Percentiles rank a stretch among this genome's conserved stretches.
Conservation (phyloP, 2,888 invertebrate species). For the Aethes cnicana region DNA sequence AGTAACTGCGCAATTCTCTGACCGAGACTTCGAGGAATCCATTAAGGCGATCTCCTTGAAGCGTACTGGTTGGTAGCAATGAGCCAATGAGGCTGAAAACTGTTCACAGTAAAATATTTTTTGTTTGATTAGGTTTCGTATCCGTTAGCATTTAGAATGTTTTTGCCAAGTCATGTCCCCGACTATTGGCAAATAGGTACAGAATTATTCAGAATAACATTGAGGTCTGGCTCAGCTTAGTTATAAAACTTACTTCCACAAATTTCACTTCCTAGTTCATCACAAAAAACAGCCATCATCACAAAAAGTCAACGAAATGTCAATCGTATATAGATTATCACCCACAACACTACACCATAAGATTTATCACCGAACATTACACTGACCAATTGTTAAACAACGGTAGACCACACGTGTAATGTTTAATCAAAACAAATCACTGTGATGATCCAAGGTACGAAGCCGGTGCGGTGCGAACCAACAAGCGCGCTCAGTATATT, state of each 20-base stretch:
- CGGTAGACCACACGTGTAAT: constrained; percentile 44
- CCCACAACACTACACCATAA: constrained; percentile 24
- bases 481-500: constrained; percentile 46
- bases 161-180: too few species aligned
- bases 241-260: constrained; percentile 53
- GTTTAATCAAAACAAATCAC: constrained; percentile 54
- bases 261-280: constrained; percentile 36
- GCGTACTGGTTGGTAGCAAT: constrained; percentile 53
- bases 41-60: constrained; percentile 66
- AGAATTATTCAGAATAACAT: too few species aligned
- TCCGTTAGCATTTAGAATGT: too few species aligned
- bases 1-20: constrained; percentile 70
- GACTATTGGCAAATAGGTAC: too few species aligned
- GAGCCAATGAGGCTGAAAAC: constrained; percentile 39
- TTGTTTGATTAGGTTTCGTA: too few species aligned
- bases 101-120: constrained; percentile 26
- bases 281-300: constrained; percentile 52
- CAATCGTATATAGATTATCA: constrained; percentile 16
- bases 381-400: constrained; percentile 30
- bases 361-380: constrained; percentile 41
- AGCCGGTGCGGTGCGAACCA: constrained; percentile 31
- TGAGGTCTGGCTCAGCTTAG: too few species aligned
- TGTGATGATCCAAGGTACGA: constrained; percentile 46
- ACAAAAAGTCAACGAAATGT: constrained; percentile 35
- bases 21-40: constrained; percentile 61